phyloP scores from a whole-genome alignment of 2,888 invertebrate species.

The Pyrrhosoma nymphula region DNA sequence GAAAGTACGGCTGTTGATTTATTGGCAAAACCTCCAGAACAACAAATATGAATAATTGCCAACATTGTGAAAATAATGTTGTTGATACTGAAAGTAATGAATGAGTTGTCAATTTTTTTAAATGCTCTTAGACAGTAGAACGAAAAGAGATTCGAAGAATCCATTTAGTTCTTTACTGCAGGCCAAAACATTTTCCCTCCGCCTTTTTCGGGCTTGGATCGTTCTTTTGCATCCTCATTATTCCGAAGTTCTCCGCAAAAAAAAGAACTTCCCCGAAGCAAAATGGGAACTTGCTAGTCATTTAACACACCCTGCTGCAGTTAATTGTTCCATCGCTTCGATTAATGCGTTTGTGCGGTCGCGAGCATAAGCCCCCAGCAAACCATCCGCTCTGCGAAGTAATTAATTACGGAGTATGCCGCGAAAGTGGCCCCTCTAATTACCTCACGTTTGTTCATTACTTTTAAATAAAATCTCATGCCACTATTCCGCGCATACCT shows the following conservation, averaged over 20 bases:
- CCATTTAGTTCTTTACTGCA: no score
- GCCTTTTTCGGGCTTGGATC: no score
- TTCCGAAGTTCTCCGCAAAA: background rate
- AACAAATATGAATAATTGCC: no score
- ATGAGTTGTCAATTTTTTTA: no score
- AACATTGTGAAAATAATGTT: no score
- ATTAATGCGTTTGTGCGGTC: constrained; percentile 12
- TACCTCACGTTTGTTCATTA: background rate
- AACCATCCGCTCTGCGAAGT: background rate
- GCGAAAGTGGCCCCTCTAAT: background rate
- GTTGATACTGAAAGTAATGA: no score
- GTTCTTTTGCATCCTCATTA: background rate
- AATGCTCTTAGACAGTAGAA: no score
- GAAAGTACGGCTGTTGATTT: no score
- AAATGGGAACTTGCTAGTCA: background rate
- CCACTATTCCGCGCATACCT: background rate
- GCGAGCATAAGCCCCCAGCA: background rate
- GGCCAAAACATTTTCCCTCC: no score
- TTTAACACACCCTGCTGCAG: background rate
- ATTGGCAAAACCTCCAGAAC: no score
- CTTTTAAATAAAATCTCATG: background rate
- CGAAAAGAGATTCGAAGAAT: no score
- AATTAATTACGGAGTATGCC: background rate
- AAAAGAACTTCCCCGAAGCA: background rate
- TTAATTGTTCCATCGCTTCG: constrained; percentile 12